phyloP scores from a whole-genome alignment of 2,797 vertebrate genomes.

The Etheostoma perlongum region DNA sequence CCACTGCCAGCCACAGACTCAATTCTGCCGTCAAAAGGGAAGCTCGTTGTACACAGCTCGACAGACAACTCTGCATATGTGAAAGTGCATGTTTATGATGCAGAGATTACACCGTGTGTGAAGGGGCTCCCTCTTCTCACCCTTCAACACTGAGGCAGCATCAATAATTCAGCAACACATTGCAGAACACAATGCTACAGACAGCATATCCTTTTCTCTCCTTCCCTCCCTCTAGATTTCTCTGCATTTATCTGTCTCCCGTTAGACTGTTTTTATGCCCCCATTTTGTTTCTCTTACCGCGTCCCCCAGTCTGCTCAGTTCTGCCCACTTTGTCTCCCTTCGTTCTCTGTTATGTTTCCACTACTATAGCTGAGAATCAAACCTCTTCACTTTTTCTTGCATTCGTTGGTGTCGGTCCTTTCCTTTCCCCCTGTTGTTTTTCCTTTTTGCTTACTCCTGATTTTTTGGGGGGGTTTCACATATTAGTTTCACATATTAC shows the following conservation, averaged over 20 bases:
- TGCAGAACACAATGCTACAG: constrained; percentile 48
- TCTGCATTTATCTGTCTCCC: constrained; percentile 51
- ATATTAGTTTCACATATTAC: not conserved
- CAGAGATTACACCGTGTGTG: constrained; percentile 35
- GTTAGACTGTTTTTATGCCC: constrained; percentile 45
- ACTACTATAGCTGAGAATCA: constrained; percentile 33
- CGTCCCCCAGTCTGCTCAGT: constrained; percentile 16
- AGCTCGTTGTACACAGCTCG: not conserved
- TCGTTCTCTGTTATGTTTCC: constrained; percentile 33
- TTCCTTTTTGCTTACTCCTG: not conserved
- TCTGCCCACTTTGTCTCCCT: constrained; percentile 26
- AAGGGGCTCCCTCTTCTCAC: constrained; percentile 58
- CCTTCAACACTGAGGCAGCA: constrained; percentile 58
- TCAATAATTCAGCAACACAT: constrained; percentile 77
- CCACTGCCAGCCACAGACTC: constrained; percentile 22
- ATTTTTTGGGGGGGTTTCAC: not conserved
- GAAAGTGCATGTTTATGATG: constrained; percentile 35
- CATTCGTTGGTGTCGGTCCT: constrained; percentile 28
- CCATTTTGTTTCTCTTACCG: constrained; percentile 49
- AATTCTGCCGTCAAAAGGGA: constrained; percentile 2
- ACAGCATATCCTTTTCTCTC: constrained; percentile 25
- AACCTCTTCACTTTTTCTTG: constrained; percentile 36
- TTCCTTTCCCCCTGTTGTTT: not conserved
- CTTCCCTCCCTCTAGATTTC: constrained; percentile 32
- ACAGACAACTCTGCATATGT: constrained; percentile 12